phyloP scores from a whole-genome alignment of 2,888 invertebrate genomes.

The Leucania comma region DNA sequence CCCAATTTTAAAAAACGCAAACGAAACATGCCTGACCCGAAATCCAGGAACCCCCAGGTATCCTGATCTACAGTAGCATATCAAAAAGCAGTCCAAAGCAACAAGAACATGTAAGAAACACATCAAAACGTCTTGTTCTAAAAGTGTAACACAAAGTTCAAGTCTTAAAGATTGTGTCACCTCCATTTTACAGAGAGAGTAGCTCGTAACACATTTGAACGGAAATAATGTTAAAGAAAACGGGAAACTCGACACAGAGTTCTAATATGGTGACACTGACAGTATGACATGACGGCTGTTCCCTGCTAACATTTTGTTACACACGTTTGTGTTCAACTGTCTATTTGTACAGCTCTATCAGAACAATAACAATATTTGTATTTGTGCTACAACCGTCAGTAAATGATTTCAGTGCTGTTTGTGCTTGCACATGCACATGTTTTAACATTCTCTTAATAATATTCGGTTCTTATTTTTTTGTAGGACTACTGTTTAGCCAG shows the following conservation, averaged over 20 bases:
- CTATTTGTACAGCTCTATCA: constrained; percentile 54
- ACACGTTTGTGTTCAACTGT: constrained; percentile 29
- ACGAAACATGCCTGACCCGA: too few species aligned
- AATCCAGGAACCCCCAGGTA: too few species aligned
- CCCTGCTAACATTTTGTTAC: constrained; percentile 29
- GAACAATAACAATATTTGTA: constrained; percentile 68
- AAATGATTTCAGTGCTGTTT: constrained; percentile 57
- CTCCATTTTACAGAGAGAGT: background rate
- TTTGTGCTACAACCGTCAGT: constrained; percentile 59
- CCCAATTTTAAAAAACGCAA: too few species aligned
- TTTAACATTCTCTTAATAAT: too few species aligned
- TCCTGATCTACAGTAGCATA: background rate
- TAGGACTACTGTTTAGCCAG: too few species aligned
- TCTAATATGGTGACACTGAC: constrained; percentile 25
- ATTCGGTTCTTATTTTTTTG: too few species aligned
- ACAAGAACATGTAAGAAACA: background rate
- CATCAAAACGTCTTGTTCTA: background rate
- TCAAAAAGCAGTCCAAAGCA: rapidly evolving
- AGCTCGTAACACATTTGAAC: constrained; percentile 5
- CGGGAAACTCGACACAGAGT: constrained; percentile 19
- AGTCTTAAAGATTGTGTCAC: constrained; percentile 12
- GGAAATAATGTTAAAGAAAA: constrained; percentile 17
- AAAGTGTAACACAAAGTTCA: constrained; percentile 13
- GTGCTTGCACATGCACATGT: constrained; percentile 7
- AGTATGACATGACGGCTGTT: constrained; percentile 16